These are phyloP conservation scores for Campoplex capitator DNA, from an alignment of 2,888 invertebrate species.

Conservation along the genomic window DNA sequence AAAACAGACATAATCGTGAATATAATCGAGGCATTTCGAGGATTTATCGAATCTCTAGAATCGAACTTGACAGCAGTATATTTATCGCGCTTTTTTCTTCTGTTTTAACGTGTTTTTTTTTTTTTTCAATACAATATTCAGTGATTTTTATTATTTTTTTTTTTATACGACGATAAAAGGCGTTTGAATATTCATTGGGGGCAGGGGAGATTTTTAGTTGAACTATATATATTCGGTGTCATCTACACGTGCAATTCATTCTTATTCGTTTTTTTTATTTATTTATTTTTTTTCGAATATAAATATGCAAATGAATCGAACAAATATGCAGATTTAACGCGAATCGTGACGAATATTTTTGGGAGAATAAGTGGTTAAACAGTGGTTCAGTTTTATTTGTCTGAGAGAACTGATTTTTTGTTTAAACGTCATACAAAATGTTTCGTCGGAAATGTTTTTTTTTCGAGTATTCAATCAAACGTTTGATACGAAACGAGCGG, in stretches of 20 bases:
- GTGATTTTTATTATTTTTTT: not conserved
- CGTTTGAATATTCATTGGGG: not conserved
- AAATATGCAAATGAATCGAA: slow-evolving; percentile 28
- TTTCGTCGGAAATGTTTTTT: not conserved
- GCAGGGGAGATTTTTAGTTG: slow-evolving; percentile 7
- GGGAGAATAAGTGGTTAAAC: not conserved
- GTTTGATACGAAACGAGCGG: not conserved
- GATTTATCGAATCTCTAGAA: slow-evolving; percentile 9
- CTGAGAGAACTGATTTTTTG: not conserved
- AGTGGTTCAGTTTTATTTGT: not conserved
- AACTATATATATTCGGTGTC: slow-evolving; percentile 53
- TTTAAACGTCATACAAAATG: not conserved
- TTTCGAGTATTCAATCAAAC: not conserved
- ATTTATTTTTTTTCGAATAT: slow-evolving; percentile 1
- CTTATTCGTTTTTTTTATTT: slow-evolving; percentile 19
- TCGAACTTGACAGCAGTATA: not conserved
- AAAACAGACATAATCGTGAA: slow-evolving; percentile 18
- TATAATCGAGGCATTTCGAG: slow-evolving; percentile 41
- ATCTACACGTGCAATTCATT: slow-evolving; percentile 67
- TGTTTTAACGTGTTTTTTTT: not conserved
- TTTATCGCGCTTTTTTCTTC: not conserved
- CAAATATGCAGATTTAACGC: slow-evolving; percentile 28
- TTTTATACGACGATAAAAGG: not conserved
- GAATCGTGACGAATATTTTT: slow-evolving; percentile 38
- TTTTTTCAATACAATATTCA: not conserved